phyloP scores from a whole-genome alignment of 1,140 invertebrate genomes.

The Rhysida immarginata region DNA sequence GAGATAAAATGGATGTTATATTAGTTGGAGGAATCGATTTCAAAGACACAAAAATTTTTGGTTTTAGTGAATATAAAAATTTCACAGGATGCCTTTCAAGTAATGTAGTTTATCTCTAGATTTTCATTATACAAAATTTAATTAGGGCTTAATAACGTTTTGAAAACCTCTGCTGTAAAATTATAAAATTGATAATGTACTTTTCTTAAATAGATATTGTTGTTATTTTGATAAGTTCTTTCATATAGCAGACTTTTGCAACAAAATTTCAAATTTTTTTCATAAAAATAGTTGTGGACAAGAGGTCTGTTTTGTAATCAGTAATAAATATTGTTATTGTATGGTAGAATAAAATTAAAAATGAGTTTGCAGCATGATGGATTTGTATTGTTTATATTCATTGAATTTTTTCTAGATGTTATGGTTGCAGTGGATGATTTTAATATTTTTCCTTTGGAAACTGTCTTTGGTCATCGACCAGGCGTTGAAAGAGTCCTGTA shows the following conservation, averaged over 20 bases:
- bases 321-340: neutral
- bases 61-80: slow-evolving; percentile 61
- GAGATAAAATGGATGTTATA: slow-evolving; percentile 37
- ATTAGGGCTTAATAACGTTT: neutral
- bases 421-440: slow-evolving; percentile 19
- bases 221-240: too few relatives aligned
- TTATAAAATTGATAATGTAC: too few relatives aligned
- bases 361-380: neutral
- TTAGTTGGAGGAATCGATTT: slow-evolving; percentile 73
- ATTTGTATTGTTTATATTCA: neutral
- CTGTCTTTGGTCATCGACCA: slow-evolving; percentile 21
- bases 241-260: too few relatives aligned
- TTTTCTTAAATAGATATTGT: too few relatives aligned
- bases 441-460: slow-evolving; percentile 20
- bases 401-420: slow-evolving; percentile 17
- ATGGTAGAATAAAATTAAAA: neutral
- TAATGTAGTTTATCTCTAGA: slow-evolving; percentile 34
- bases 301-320: too few relatives aligned
- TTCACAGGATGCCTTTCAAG: slow-evolving; percentile 80
- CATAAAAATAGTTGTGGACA: too few relatives aligned
- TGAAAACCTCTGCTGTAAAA: too few relatives aligned
- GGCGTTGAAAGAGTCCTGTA: slow-evolving; percentile 17
- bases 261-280: too few relatives aligned
- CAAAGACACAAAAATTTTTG: slow-evolving; percentile 53
- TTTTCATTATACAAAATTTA: neutral